phyloP scores from a whole-genome alignment of 2,888 invertebrate genomes.

The Scaptomyza tumidula region DNA sequence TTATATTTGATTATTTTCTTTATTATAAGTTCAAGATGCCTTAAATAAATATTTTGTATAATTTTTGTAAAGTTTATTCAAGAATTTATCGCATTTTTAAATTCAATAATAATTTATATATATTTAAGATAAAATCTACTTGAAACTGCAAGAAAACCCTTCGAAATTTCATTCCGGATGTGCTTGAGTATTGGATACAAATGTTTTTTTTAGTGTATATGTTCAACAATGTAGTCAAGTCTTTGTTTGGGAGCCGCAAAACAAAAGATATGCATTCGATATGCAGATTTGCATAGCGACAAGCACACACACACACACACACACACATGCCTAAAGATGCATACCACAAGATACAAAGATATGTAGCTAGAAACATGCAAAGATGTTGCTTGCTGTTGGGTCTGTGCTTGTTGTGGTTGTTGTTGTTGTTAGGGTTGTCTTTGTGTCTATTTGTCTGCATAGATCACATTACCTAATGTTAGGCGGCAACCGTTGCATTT shows the following conservation, averaged over 20 bases:
- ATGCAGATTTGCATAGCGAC: conserved; percentile 67
- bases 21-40: no score
- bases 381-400: conserved; percentile 40
- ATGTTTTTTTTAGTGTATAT: conserved; percentile 10
- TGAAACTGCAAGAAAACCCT: not conserved
- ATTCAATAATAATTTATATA: no score
- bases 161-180: not conserved
- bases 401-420: not conserved
- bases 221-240: conserved; percentile 14
- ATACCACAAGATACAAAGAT: conserved; percentile 20
- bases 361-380: conserved; percentile 10
- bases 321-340: conserved; percentile 34
- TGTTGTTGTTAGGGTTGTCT: not conserved
- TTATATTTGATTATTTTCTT: not conserved
- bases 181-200: not conserved
- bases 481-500: conserved; percentile 58
- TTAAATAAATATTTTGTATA: no score
- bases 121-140: no score
- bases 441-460: conserved; percentile 40
- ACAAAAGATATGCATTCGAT: conserved; percentile 70
- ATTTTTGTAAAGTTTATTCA: no score
- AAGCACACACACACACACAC: conserved; percentile 13
- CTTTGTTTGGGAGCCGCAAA: conserved; percentile 39
- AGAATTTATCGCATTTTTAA: no score
- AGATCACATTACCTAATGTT: conserved; percentile 75